Evolutionary conservation across 1,140 invertebrate genomes (phyloP).

Genomic region (Micrasema minimum): DNA sequence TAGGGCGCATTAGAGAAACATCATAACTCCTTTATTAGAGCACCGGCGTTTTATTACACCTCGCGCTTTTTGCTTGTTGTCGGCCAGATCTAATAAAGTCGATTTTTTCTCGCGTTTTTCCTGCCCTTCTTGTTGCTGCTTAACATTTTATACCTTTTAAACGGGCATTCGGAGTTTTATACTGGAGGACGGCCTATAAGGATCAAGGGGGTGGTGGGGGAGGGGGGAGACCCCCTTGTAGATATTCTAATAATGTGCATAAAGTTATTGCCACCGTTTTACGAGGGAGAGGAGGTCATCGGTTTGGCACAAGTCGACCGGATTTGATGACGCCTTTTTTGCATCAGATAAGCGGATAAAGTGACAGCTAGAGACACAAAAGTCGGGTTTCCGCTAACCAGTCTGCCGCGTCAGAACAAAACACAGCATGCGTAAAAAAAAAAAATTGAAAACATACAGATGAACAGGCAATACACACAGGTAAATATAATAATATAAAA

Average conservation of each 20-base stretch:
- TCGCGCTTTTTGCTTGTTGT: conserved; percentile 42
- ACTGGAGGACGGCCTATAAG: conserved; percentile 48
- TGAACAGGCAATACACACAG: too few relatives aligned
- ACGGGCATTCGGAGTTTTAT: conserved; percentile 52
- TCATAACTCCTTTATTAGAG: conserved; percentile 47
- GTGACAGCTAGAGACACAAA: too few relatives aligned
- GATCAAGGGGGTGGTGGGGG: conserved; percentile 8
- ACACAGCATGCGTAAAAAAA: too few relatives aligned
- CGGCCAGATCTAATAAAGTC: conserved; percentile 47
- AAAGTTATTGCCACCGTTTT: conserved; percentile 52
- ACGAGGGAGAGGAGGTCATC: conserved; percentile 47
- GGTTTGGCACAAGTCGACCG: conserved; percentile 51
- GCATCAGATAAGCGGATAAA: conserved; percentile 40
- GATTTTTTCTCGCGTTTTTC: conserved; percentile 53
- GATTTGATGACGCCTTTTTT: conserved; percentile 51
- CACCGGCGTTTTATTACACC: conserved; percentile 30
- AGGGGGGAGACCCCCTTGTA: conserved; percentile 25
- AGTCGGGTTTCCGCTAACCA: too few relatives aligned
- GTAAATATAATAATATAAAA: too few relatives aligned
- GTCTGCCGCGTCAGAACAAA: too few relatives aligned
- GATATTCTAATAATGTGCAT: conserved; percentile 54
- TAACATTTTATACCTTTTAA: conserved; percentile 53
- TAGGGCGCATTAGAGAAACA: conserved; percentile 42
- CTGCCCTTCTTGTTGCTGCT: conserved; percentile 49
- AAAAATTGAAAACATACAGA: too few relatives aligned